These are phyloP conservation scores for Yponomeuta sedellus DNA, from an alignment of 2,888 invertebrate genomes.

Conservation along the genomic window DNA sequence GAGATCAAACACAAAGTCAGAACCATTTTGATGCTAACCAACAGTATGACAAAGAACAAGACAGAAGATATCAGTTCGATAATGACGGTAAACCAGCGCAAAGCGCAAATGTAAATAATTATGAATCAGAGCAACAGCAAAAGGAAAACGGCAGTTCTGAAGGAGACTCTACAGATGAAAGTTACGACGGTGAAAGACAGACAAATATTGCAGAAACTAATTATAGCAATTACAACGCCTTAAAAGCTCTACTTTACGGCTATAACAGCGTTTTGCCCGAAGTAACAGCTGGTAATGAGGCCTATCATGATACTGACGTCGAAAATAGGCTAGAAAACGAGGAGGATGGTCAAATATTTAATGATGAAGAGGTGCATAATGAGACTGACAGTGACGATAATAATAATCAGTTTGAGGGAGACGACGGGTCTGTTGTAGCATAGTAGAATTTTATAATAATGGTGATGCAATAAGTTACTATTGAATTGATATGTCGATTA, in stretches of 20 bases:
- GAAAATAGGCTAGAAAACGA: slow-evolving; percentile 31
- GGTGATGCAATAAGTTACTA: too few species aligned
- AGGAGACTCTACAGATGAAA: slow-evolving; percentile 22
- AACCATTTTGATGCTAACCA: background rate
- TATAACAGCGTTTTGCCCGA: slow-evolving; percentile 34
- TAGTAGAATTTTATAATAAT: slow-evolving; percentile 30
- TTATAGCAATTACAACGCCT: slow-evolving; percentile 38
- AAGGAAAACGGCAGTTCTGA: slow-evolving; percentile 15
- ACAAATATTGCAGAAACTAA: slow-evolving; percentile 28
- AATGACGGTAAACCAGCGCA: slow-evolving; percentile 14
- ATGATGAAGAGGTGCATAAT: slow-evolving; percentile 41
- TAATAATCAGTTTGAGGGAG: slow-evolving; percentile 44
- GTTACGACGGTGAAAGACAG: slow-evolving; percentile 24
- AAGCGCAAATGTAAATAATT: slow-evolving; percentile 20
- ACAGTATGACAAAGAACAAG: background rate
- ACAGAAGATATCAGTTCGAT: slow-evolving; percentile 1
- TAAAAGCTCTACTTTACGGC: slow-evolving; percentile 39
- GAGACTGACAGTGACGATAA: slow-evolving; percentile 39
- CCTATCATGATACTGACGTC: slow-evolving; percentile 26
- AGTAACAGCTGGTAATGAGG: slow-evolving; percentile 25
- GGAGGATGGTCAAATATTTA: slow-evolving; percentile 37
- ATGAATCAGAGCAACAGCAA: slow-evolving; percentile 5
- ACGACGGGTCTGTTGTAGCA: slow-evolving; percentile 47
- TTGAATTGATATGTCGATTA: too few species aligned
- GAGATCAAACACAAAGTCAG: slow-evolving; percentile 18